Percentiles rank a stretch among this genome's conserved stretches.
Evolutionary conservation across 2,888 invertebrate species (phyloP).

Genomic region (Zele albiditarsus): DNA sequence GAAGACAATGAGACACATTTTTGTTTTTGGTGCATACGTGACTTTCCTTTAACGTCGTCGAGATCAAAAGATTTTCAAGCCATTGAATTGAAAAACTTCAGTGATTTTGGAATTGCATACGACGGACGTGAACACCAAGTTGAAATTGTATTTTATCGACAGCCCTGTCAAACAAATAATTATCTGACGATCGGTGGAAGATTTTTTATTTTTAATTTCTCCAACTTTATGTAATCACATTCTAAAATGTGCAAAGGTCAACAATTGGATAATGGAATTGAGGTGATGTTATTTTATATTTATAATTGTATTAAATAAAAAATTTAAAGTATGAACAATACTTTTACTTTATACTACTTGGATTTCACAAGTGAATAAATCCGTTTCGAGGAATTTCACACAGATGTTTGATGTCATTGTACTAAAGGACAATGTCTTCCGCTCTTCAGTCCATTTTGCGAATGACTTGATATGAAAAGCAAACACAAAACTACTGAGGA

Average conservation of each 20-base stretch:
- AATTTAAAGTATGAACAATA: not conserved
- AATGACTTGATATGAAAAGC: not conserved
- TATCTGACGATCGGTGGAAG: not conserved
- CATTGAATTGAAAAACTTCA: not conserved
- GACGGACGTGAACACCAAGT: not conserved
- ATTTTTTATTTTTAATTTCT: not conserved
- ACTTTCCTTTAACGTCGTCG: not conserved
- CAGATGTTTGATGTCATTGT: not conserved
- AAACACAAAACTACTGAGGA: not conserved
- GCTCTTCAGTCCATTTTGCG: not conserved
- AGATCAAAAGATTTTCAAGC: not conserved
- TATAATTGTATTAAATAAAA: not conserved
- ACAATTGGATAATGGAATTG: not conserved
- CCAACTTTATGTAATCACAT: not conserved
- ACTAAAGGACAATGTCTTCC: not conserved
- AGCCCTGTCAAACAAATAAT: not conserved
- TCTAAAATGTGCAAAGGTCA: slow-evolving; percentile 12
- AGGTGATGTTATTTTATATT: not conserved
- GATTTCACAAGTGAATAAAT: not conserved
- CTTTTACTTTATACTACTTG: not conserved
- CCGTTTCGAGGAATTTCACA: not conserved
- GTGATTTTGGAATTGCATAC: not conserved
- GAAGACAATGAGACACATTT: not conserved
- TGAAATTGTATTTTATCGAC: not conserved
- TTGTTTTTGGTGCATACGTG: not conserved